Evolutionary conservation across 1,140 invertebrate species (phyloP).

Genomic region (Cherax destructor): DNA sequence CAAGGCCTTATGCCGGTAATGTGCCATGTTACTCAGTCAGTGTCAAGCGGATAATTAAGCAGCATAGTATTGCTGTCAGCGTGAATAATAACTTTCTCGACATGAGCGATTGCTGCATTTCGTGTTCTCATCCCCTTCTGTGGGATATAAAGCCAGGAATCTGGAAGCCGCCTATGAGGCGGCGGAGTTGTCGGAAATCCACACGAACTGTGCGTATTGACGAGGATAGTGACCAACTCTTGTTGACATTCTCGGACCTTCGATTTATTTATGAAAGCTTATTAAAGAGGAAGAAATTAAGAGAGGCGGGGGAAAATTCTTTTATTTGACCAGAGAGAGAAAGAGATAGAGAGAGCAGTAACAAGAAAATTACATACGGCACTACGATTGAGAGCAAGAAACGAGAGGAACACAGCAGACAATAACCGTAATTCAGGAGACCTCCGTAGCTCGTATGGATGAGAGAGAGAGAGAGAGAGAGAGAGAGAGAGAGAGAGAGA

Average conservation of each 20-base stretch:
- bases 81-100: not conserved
- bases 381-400: too few relatives aligned
- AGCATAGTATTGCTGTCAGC: not conserved
- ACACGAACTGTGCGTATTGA: not conserved
- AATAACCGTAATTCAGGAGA: too few relatives aligned
- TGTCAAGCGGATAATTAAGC: not conserved
- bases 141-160: not conserved
- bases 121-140: not conserved
- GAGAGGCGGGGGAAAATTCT: too few relatives aligned
- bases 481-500: too few relatives aligned
- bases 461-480: not conserved
- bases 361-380: too few relatives aligned
- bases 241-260: slow-evolving; percentile 6
- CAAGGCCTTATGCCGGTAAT: too few relatives aligned
- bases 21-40: not conserved
- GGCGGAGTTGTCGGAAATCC: not conserved
- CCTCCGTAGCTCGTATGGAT: too few relatives aligned
- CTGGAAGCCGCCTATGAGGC: not conserved
- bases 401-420: too few relatives aligned
- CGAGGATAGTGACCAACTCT: not conserved
- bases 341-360: too few relatives aligned
- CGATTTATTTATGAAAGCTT: too few relatives aligned
- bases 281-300: too few relatives aligned
- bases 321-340: too few relatives aligned
- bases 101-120: not conserved